A percentile compares a stretch with the other conserved stretches of the same genome.
phyloP scores from a whole-genome alignment of 2,113 vertebrate species.

The Scatophagus argus region DNA sequence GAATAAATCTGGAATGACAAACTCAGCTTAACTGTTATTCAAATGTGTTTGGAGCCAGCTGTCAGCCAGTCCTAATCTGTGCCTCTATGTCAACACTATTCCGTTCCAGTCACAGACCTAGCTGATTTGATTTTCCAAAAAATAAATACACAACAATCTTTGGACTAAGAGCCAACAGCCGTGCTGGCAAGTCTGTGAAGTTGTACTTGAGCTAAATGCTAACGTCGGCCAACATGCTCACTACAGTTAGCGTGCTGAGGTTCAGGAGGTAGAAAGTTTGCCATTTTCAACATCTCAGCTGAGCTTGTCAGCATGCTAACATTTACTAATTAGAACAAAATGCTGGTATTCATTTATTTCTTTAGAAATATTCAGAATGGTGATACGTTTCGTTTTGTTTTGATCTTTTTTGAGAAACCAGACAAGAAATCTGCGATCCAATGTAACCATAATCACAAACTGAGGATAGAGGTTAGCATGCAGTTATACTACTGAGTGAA shows the following conservation, averaged over 20 bases:
- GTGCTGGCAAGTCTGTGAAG: background rate
- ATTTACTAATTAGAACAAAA: background rate
- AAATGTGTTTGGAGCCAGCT: background rate
- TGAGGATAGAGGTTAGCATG: background rate
- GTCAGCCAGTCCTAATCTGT: background rate
- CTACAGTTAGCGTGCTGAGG: background rate
- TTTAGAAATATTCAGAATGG: no score
- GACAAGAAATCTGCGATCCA: background rate
- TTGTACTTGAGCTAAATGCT: background rate
- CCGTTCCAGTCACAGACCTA: background rate
- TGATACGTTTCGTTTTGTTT: no score
- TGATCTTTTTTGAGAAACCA: no score
- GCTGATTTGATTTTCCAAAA: no score
- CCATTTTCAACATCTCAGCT: background rate
- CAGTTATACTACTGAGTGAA: background rate
- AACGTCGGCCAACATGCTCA: background rate
- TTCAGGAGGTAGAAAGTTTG: background rate
- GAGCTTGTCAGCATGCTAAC: background rate
- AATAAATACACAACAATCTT: no score
- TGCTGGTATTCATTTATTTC: no score
- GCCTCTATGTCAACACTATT: background rate
- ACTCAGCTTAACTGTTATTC: background rate
- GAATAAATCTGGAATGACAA: conserved; percentile 9
- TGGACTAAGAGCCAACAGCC: background rate
- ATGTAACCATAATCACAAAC: background rate